Evolutionary conservation across 2,113 vertebrate species (phyloP).

Genomic region (Glareola pratincola): DNA sequence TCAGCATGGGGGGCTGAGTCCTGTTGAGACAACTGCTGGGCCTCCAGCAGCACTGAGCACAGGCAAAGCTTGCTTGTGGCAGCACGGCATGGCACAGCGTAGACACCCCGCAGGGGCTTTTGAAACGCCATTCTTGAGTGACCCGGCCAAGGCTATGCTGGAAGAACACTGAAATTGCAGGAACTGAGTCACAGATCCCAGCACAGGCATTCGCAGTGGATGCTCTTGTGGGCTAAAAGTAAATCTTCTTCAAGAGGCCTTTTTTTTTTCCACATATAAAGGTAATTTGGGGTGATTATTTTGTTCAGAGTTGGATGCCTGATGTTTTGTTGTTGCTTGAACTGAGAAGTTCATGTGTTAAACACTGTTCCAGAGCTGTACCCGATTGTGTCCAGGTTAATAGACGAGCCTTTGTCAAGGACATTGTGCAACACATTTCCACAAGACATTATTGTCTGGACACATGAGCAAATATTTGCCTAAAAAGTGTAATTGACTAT

Average conservation of each 20-base stretch:
- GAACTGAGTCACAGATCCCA: neutral
- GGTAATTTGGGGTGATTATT: neutral
- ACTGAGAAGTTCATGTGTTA: neutral
- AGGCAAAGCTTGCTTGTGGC: accelerated
- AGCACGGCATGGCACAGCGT: accelerated
- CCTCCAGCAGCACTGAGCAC: neutral
- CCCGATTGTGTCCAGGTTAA: neutral
- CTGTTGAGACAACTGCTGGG: neutral
- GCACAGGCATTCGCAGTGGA: accelerated
- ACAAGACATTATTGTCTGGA: constrained; percentile 47
- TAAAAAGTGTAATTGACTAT: constrained; percentile 22
- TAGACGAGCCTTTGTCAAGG: constrained; percentile 13
- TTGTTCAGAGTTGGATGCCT: neutral
- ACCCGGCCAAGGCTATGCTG: neutral
- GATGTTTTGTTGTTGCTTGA: neutral
- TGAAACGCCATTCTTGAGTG: neutral
- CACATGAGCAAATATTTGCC: constrained; percentile 34
- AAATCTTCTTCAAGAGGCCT: neutral
- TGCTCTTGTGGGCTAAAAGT: neutral
- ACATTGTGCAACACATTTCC: constrained; percentile 49
- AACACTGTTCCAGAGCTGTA: neutral
- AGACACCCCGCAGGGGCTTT: neutral
- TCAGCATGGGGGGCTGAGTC: neutral
- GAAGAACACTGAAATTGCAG: neutral
- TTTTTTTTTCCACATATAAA: neutral